phyloP scores from a whole-genome alignment of 2,113 vertebrate species.

The Notechis scutatus region DNA sequence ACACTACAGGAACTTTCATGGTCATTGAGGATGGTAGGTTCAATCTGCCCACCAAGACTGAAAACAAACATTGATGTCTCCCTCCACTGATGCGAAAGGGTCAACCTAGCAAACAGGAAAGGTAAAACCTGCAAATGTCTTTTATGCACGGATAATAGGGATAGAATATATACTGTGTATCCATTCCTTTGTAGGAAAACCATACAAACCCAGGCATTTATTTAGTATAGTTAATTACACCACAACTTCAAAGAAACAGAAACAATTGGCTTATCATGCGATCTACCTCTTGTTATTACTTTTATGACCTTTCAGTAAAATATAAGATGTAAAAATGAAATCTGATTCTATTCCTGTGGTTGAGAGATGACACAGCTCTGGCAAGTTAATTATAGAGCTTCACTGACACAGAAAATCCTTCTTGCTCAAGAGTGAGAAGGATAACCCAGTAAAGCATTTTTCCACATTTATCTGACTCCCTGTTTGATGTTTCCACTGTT shows the following conservation, averaged over 20 bases:
- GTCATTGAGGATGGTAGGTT: not conserved
- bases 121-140: not conserved
- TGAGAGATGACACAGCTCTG: not conserved
- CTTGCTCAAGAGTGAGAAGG: not conserved
- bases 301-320: conserved; percentile 16
- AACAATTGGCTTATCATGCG: conserved; percentile 26
- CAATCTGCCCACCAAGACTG: not conserved
- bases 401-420: not conserved
- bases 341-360: not conserved
- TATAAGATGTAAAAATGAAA: conserved; percentile 12
- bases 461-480: not conserved
- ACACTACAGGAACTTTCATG: not conserved
- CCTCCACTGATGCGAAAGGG: not conserved
- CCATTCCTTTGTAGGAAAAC: not conserved
- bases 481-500: not conserved
- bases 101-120: not conserved
- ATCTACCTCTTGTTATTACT: conserved; percentile 21
- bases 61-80: not conserved
- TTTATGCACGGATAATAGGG: not conserved
- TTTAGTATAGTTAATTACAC: not conserved
- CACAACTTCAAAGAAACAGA: conserved; percentile 9
- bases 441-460: not conserved
- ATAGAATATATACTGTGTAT: not conserved
- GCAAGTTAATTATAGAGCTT: not conserved
- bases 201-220: not conserved